A percentile compares a stretch with the other conserved stretches of the same genome.
Conservation (phyloP, 2,113 vertebrate species). For the Aphelocoma coerulescens region DNA sequence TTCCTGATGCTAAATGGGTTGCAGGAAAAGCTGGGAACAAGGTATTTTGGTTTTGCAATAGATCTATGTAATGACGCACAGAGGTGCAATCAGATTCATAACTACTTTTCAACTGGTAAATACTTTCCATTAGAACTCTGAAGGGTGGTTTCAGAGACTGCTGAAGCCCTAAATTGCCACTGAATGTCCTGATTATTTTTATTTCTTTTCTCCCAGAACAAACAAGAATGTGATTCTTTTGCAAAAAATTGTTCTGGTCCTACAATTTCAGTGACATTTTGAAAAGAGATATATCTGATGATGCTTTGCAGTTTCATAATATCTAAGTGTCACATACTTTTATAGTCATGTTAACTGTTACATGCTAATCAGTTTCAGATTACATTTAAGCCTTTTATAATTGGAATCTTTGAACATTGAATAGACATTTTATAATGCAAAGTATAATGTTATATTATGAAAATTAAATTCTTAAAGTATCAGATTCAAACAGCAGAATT, state of each 20-base stretch:
- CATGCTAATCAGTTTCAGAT: background rate
- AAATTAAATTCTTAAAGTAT: background rate
- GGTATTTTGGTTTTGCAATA: background rate
- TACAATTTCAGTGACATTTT: background rate
- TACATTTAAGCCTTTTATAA: background rate
- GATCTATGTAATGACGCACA: background rate
- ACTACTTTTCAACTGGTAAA: background rate
- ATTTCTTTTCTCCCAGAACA: background rate
- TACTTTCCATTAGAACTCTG: background rate
- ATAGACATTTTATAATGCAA: background rate
- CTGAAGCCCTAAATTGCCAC: background rate
- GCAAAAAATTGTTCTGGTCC: background rate
- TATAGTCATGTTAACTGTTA: background rate
- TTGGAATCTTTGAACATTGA: background rate
- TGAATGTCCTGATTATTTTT: background rate
- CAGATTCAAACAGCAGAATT: background rate
- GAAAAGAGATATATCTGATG: background rate
- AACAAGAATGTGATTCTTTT: background rate
- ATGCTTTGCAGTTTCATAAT: background rate
- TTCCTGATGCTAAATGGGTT: background rate
- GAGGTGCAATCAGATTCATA: background rate
- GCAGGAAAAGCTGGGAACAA: background rate
- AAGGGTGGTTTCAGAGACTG: background rate
- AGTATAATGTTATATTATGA: background rate
- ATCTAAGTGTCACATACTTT: background rate